Evolutionary conservation across 2,888 invertebrate species (phyloP).

Genomic region (Chrysomela aeneicollis): DNA sequence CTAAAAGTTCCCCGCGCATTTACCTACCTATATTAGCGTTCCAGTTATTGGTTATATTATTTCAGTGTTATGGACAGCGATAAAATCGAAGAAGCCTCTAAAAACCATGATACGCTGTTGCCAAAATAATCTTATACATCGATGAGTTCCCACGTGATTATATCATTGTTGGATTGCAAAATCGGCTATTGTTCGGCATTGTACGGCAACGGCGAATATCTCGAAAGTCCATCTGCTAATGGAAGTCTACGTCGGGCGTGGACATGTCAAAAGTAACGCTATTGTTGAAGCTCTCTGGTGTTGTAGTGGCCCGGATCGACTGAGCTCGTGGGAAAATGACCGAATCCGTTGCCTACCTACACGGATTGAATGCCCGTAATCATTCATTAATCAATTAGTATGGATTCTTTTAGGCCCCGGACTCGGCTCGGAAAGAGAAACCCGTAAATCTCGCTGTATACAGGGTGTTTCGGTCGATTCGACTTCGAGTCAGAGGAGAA

Average conservation of each 20-base stretch:
- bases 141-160: slow-evolving; percentile 36
- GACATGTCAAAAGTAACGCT: slow-evolving; percentile 55
- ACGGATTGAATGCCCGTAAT: slow-evolving; percentile 26
- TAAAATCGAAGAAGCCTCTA: no score
- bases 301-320: slow-evolving; percentile 26
- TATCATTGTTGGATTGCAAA: slow-evolving; percentile 37
- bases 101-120: not conserved
- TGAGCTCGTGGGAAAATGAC: slow-evolving; percentile 34
- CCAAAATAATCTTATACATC: not conserved
- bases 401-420: slow-evolving; percentile 16
- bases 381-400: slow-evolving; percentile 27
- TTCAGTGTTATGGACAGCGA: no score
- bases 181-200: slow-evolving; percentile 26
- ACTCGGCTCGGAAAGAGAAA: slow-evolving; percentile 9
- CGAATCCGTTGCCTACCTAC: slow-evolving; percentile 20
- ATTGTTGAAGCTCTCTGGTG: slow-evolving; percentile 45
- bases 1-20: no score
- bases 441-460: slow-evolving; percentile 7
- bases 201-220: slow-evolving; percentile 30
- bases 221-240: slow-evolving; percentile 43
- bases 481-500: no score
- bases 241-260: slow-evolving; percentile 52
- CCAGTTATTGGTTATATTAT: no score
- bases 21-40: no score
- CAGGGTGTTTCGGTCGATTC: not conserved